phyloP scores from a whole-genome alignment of 2,113 vertebrate species.

The Prionailurus bengalensis region DNA sequence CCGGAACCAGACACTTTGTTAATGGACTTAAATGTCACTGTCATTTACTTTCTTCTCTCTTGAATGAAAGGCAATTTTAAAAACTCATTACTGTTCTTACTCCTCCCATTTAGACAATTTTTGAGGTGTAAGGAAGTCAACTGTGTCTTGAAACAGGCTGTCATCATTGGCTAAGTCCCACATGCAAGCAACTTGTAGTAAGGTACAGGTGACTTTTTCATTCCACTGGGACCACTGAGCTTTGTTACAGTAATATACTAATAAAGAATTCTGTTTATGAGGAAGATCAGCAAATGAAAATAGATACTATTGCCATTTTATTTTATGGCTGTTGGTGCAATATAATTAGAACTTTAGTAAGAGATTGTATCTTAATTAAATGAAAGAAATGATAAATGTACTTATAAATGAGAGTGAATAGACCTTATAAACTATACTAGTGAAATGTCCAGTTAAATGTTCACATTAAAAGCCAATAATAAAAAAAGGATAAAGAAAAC shows the following conservation, averaged over 20 bases:
- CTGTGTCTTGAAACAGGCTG: slow-evolving; percentile 6
- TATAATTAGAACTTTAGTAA: slow-evolving; percentile 39
- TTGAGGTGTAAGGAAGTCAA: not conserved
- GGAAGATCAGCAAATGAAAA: slow-evolving; percentile 30
- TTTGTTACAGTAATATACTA: not conserved
- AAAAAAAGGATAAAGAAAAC: not conserved
- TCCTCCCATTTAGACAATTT: not conserved
- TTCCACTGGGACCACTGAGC: not conserved
- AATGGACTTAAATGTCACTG: not conserved
- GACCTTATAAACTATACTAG: not conserved
- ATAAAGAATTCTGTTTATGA: slow-evolving; percentile 53
- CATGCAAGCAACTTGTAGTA: not conserved
- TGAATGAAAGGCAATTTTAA: not conserved
- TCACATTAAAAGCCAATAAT: slow-evolving; percentile 34
- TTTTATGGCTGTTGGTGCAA: not conserved
- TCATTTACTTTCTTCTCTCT: not conserved
- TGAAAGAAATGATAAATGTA: not conserved
- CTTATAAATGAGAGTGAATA: slow-evolving; percentile 30
- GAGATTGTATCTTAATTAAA: slow-evolving; percentile 47
- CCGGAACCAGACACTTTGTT: not conserved
- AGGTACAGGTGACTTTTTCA: not conserved
- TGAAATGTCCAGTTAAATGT: slow-evolving; percentile 9
- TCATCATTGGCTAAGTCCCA: not conserved
- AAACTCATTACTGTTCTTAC: not conserved
- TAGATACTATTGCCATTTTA: not conserved